Percentiles rank a stretch among this genome's conserved stretches.
phyloP scores from a whole-genome alignment of 2,797 vertebrate genomes.

The Gymnocypris eckloni region DNA sequence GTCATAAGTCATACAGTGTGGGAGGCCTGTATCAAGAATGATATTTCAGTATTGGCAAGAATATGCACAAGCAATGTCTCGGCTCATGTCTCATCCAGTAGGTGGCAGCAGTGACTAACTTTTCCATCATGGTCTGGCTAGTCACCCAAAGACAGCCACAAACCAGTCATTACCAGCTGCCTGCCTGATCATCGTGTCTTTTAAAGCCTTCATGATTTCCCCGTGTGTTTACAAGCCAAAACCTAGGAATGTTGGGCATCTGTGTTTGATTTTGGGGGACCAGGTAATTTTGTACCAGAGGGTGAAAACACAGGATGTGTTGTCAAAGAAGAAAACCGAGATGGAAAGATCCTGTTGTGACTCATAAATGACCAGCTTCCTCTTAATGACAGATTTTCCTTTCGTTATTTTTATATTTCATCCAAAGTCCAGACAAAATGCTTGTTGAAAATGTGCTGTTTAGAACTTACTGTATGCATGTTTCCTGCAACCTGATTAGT shows the following conservation, averaged over 20 bases:
- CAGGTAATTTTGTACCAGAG: conserved; percentile 14
- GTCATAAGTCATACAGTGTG: not conserved
- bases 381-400: conserved; percentile 33
- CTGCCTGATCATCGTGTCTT: not conserved
- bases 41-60: not conserved
- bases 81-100: conserved; percentile 57
- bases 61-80: not conserved
- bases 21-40: too few species aligned
- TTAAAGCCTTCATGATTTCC: conserved; percentile 11
- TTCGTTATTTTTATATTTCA: conserved; percentile 5
- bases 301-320: not conserved
- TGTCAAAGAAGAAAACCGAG: not conserved
- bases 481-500: not conserved
- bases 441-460: not conserved
- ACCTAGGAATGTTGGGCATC: not conserved
- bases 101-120: conserved; percentile 59
- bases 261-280: conserved; percentile 1
- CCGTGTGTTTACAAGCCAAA: not conserved
- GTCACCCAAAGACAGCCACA: not conserved
- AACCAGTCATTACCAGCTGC: not conserved
- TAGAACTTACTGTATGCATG: not conserved
- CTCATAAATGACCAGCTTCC: conserved; percentile 30
- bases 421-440: conserved; percentile 13
- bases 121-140: not conserved
- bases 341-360: conserved; percentile 36